A percentile compares a stretch with the other conserved stretches of the same genome.
Evolutionary conservation across 2,888 invertebrate species (phyloP).

Genomic region (Lordiphosa andalusiaca): DNA sequence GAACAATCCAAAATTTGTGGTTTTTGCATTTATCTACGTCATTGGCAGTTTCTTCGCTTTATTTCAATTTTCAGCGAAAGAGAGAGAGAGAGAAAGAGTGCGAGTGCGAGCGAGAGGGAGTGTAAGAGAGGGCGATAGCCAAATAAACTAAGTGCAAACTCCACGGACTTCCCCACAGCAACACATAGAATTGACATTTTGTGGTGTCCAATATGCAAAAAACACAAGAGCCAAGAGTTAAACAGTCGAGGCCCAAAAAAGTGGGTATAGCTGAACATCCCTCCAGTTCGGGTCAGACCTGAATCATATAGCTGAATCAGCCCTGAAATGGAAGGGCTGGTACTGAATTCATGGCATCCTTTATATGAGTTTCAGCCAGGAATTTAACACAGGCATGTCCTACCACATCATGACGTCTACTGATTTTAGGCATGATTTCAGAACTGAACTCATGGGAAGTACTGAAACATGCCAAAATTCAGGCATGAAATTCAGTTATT

Average conservation of each 20-base stretch:
- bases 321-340: no score
- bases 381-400: no score
- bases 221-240: constrained; percentile 4
- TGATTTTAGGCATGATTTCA: no score
- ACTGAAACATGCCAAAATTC: no score
- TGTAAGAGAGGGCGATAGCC: constrained; percentile 13
- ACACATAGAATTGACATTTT: constrained; percentile 70
- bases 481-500: no score
- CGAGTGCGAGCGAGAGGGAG: neutral
- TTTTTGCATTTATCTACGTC: constrained; percentile 71
- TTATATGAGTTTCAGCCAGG: no score
- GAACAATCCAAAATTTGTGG: constrained; percentile 63
- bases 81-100: neutral
- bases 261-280: no score
- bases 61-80: constrained; percentile 57
- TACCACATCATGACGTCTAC: no score
- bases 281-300: no score
- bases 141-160: constrained; percentile 72
- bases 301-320: no score
- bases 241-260: constrained; percentile 36
- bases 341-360: no score
- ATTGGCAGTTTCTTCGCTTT: constrained; percentile 70
- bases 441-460: no score
- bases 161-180: constrained; percentile 33
- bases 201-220: constrained; percentile 59